Base-by-base conservation (phyloP, 2,113 vertebrate species). In the mouse (Mus musculus) region DNA sequence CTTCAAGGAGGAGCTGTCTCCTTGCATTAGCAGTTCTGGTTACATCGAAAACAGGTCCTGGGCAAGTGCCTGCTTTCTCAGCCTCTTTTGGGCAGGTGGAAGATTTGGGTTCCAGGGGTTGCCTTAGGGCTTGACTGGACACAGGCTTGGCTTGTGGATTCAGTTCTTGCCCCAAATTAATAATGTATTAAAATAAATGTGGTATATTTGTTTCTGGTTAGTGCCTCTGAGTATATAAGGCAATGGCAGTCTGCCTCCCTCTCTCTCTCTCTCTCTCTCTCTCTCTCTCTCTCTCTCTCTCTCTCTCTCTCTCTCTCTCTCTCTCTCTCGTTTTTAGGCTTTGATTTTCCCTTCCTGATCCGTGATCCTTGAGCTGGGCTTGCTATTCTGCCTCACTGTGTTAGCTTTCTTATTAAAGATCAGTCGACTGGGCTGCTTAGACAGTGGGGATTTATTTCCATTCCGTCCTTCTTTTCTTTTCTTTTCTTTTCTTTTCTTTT, bases 161-260 rank as follows among this genome's bases (percentile, higher is more conserved):
- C 22, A 95, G 28, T 94, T 97, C 56, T 20, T 14, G 92, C 2
- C 1, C 54, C 89, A 93, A 71, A 61, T 87, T 91, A 94, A 28
- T 42, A 42, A 42, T 42, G 42, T 42, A 42, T 42, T 42, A 42
- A 42, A 42, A 42, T 81, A 80, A 96, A 20, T 86, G 3, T 95
- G 61, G 10, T 94, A 22, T 93, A 3, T 95, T 92, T 96, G 76
- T 94, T 95, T 95, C 94, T 91, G 67, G 30, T 86, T 85, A 88
- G 46, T 87, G 63, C 14, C 26, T 49, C 24, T 95, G 80, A 95
- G 42, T 75, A 92, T 93, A 90, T 10, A 63, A 80, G 33, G 19
- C 36, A 90, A 75, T 75, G 54, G 59, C 1, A 65, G 59, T 59
- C 56, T 0, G 4, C 16, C 24, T 8, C 63, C 8, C 24, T 0